These are phyloP conservation scores for Mormyrus iriodes DNA, from an alignment of 2,113 vertebrate species.

Conservation along the genomic window DNA sequence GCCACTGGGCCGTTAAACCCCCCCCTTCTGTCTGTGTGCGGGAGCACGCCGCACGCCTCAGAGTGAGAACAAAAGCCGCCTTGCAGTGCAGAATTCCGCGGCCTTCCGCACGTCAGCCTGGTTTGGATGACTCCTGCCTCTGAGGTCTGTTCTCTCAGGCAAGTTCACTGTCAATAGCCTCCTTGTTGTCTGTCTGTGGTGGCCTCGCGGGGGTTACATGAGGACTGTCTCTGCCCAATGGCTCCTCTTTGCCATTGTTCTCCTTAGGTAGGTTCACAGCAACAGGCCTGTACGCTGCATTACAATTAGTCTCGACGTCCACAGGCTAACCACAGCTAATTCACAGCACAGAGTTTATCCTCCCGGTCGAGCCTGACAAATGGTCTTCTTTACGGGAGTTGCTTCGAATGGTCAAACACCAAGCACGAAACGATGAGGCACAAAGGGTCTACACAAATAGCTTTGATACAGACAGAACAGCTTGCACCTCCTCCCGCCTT, in stretches of 20 bases:
- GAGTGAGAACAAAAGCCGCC: conserved; percentile 65
- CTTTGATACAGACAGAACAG: conserved; percentile 33
- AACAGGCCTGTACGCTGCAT: conserved; percentile 65
- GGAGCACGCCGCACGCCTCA: conserved; percentile 48
- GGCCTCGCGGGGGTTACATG: conserved; percentile 59
- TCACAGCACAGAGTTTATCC: conserved; percentile 63
- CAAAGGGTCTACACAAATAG: conserved; percentile 35
- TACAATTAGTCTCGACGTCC: conserved; percentile 67
- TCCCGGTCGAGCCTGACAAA: conserved; percentile 63
- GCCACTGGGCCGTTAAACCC: neutral
- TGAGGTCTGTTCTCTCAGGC: conserved; percentile 49
- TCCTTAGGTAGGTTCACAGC: conserved; percentile 64
- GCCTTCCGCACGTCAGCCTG: conserved; percentile 54
- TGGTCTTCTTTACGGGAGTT: conserved; percentile 60
- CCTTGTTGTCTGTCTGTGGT: conserved; percentile 61
- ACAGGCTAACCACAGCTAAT: conserved; percentile 57
- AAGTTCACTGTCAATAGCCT: conserved; percentile 59
- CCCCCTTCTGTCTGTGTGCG: neutral
- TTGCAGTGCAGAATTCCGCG: conserved; percentile 53
- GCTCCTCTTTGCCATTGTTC: conserved; percentile 64
- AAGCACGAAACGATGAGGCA: conserved; percentile 64
- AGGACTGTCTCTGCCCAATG: conserved; percentile 65
- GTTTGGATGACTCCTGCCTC: conserved; percentile 55
- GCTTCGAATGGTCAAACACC: conserved; percentile 66
- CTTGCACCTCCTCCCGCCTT: neutral